Conservation (phyloP, 2,113 vertebrate species). For the Pachycephala philippinensis region DNA sequence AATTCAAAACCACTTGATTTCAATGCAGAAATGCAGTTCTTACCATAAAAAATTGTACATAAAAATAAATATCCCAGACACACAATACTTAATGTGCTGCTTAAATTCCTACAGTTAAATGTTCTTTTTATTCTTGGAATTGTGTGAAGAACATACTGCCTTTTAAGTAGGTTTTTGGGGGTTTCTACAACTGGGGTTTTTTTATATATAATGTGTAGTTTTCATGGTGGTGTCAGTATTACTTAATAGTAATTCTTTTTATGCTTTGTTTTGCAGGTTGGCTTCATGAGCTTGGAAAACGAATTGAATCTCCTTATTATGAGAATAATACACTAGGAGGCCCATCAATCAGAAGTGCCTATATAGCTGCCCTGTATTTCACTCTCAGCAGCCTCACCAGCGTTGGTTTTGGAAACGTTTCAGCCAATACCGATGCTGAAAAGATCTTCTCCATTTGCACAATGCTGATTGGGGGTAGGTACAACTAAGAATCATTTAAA, state of each 20-base stretch:
- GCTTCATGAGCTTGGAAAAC: constrained; percentile 95
- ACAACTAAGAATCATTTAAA: not conserved
- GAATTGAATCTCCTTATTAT: constrained; percentile 89
- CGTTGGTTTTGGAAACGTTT: constrained; percentile 96
- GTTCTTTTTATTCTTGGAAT: not conserved
- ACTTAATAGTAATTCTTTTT: not conserved
- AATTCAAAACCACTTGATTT: not conserved
- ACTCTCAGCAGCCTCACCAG: constrained; percentile 98
- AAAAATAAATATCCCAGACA: not conserved
- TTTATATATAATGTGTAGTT: not conserved
- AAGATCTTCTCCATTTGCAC: constrained; percentile 99
- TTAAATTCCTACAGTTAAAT: not conserved
- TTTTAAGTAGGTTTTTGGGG: not conserved
- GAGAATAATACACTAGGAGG: constrained; percentile 81
- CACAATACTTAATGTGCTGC: not conserved
- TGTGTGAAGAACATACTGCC: not conserved
- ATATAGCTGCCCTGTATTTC: constrained; percentile 95
- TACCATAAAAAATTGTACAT: not conserved
- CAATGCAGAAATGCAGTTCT: not conserved
- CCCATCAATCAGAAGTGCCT: constrained; percentile 89
- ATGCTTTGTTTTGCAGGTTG: constrained; percentile 78
- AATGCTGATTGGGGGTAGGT: constrained; percentile 94
- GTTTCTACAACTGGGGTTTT: not conserved
- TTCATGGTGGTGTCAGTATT: not conserved
- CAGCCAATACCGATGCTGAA: constrained; percentile 93